Base-by-base conservation (phyloP, 2,797 vertebrate species). In the Sebastes paucispinis region DNA sequence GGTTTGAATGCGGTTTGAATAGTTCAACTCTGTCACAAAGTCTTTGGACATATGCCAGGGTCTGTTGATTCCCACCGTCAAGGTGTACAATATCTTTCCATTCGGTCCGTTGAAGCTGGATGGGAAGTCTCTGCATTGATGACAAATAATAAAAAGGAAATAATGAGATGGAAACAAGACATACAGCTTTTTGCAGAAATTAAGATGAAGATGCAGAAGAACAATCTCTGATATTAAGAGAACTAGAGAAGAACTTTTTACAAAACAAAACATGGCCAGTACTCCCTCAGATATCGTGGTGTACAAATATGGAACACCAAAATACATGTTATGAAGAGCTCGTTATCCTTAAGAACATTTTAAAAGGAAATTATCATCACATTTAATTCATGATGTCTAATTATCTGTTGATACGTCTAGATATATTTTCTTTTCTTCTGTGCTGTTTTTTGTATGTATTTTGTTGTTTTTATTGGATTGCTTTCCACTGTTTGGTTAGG, bases 121-220 rank as follows among this genome's bases (percentile, higher is more conserved):
- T 2, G 92, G 94, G 54, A 94, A 94, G 65, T 92, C 60, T 76
- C 94, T 95, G 87, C 34, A 63, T 55, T 24, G 36, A 74, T 50
- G 2, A 2, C 74, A 69, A 72, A 64, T 4, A 5, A 34, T 16
- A 20, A 16, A 58, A 27, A 32, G 4, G 3, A 3, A 52, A 62
- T 4, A 66, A 69, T 25, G 11, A 39, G 10, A 69, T n/a, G 18
- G 16, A 4, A 54, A 54, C 14, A n/a, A 63, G 2, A 43, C 7
- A 47, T 1, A 20, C 2, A n/a, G 24, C 1, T 12, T 59, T 32
- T n/a, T 31, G 8, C 54, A 39, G 43, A 68, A 60, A 20, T 27
- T 3, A 6, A 47, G 2, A 25, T 24, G 2, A 31, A 34, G 34
- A 7, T 52, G 20, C 50, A 52, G 20, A 32, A 52, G 20, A 32